These are phyloP conservation scores for Porites lutea DNA, from an alignment of 64 coral and sea anemone species.

Conservation along the genomic window DNA sequence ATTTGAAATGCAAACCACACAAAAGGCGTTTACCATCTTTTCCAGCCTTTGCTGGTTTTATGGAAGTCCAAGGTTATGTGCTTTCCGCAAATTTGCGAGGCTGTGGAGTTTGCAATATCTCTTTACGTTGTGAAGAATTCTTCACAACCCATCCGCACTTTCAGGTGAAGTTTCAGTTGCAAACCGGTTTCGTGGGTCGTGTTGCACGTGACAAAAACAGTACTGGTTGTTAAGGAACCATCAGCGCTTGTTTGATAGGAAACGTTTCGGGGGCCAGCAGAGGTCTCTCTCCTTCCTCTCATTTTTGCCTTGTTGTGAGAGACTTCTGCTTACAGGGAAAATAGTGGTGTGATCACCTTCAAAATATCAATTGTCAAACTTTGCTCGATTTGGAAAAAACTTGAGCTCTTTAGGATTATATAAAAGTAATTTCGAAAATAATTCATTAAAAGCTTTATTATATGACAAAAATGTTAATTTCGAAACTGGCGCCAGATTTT, in stretches of 20 bases:
- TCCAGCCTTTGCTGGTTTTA: not conserved
- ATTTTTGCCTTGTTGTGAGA: too few relatives aligned
- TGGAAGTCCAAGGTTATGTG: not conserved
- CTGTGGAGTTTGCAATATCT: not conserved
- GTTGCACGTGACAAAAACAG: not conserved
- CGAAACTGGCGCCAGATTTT: too few relatives aligned
- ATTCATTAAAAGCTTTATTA: too few relatives aligned
- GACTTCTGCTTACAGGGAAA: too few relatives aligned
- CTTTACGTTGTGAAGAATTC: not conserved
- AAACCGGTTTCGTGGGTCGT: not conserved
- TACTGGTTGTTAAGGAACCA: constrained; percentile 4
- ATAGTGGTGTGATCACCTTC: too few relatives aligned
- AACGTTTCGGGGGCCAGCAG: not conserved
- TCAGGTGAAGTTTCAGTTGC: not conserved
- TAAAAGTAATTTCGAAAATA: too few relatives aligned
- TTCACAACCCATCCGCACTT: not conserved
- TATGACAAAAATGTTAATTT: too few relatives aligned
- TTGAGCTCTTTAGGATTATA: too few relatives aligned
- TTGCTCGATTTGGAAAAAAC: too few relatives aligned
- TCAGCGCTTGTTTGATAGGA: not conserved
- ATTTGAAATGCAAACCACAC: not conserved
- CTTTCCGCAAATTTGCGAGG: not conserved
- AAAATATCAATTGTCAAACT: too few relatives aligned
- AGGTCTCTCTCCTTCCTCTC: too few relatives aligned
- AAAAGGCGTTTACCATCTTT: not conserved